phyloP scores from a whole-genome alignment of 1,140 invertebrate genomes.

The Drosophila elegans region DNA sequence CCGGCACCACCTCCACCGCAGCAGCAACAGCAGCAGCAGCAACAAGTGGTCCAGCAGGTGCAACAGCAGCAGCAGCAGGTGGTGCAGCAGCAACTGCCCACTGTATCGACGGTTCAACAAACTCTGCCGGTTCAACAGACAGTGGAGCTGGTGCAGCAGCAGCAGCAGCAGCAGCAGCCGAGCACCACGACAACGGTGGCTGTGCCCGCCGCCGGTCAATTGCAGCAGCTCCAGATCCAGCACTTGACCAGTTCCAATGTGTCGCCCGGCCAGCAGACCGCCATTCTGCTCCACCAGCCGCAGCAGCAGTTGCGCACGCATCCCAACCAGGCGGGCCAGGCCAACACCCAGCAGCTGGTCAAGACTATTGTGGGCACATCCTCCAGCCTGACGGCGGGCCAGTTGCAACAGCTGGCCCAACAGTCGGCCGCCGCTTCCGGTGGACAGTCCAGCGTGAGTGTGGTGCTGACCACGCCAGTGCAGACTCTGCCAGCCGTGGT shows the following conservation, averaged over 20 bases:
- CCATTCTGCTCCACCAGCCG: constrained; percentile 66
- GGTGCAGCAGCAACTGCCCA: constrained; percentile 51
- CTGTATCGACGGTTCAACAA: constrained; percentile 17
- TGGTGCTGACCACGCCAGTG: constrained; percentile 81
- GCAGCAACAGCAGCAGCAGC: constrained; percentile 23
- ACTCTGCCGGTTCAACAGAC: constrained; percentile 48
- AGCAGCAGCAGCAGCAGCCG: constrained; percentile 47
- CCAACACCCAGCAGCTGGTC: constrained; percentile 73
- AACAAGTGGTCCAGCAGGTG: constrained; percentile 27
- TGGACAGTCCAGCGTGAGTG: constrained; percentile 73
- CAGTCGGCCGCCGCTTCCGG: constrained; percentile 49
- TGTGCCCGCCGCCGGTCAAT: constrained; percentile 52
- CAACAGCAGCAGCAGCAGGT: constrained; percentile 51
- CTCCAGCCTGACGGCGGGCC: constrained; percentile 59
- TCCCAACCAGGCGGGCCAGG: constrained; percentile 25
- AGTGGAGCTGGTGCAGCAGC: constrained; percentile 55
- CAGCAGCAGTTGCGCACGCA: constrained; percentile 65
- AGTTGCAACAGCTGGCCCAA: constrained; percentile 77
- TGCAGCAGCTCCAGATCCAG: constrained; percentile 70
- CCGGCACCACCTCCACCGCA: constrained; percentile 27
- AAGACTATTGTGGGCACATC: constrained; percentile 79
- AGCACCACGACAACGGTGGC: constrained; percentile 54
- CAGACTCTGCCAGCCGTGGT: constrained; percentile 68
- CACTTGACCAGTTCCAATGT: constrained; percentile 65
- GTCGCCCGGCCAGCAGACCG: constrained; percentile 58